Conservation (phyloP, 1,140 invertebrate species). For the Aphis gossypii region DNA sequence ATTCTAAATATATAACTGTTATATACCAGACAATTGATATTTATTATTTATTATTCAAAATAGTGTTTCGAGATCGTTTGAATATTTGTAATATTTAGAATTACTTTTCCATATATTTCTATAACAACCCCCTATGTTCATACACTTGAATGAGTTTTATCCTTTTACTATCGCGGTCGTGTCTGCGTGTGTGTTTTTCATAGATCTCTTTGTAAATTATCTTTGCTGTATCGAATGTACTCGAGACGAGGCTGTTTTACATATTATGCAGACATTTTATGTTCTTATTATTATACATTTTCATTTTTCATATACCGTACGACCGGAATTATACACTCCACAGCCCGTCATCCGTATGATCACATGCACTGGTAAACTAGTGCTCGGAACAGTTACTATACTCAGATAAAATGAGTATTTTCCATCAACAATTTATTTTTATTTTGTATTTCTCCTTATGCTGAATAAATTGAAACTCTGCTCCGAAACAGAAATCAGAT, state of each 20-base stretch:
- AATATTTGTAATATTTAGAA: not conserved
- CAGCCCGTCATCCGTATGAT: not conserved
- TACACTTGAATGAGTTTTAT: slow-evolving; percentile 2
- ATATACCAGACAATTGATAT: not conserved
- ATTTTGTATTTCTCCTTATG: not conserved
- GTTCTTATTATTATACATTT: slow-evolving; percentile 27
- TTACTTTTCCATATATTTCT: not conserved
- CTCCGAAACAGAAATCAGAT: not conserved
- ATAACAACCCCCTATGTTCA: not conserved
- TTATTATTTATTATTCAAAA: not conserved
- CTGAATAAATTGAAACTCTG: not conserved
- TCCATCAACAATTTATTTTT: not conserved
- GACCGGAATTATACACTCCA: slow-evolving; percentile 1
- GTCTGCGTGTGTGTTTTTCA: not conserved
- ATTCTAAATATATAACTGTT: not conserved
- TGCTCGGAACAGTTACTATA: not conserved
- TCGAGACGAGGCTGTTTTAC: slow-evolving; percentile 1
- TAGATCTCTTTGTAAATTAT: slow-evolving; percentile 5
- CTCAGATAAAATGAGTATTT: not conserved
- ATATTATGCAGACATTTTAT: not conserved
- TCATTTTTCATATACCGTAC: slow-evolving; percentile 9
- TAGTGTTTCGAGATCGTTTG: not conserved
- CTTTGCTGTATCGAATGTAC: slow-evolving; percentile 25
- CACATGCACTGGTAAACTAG: not conserved
- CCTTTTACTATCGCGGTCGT: not conserved